Evolutionary conservation across 2,888 invertebrate genomes (phyloP).

Genomic region (Desoria tigrina): DNA sequence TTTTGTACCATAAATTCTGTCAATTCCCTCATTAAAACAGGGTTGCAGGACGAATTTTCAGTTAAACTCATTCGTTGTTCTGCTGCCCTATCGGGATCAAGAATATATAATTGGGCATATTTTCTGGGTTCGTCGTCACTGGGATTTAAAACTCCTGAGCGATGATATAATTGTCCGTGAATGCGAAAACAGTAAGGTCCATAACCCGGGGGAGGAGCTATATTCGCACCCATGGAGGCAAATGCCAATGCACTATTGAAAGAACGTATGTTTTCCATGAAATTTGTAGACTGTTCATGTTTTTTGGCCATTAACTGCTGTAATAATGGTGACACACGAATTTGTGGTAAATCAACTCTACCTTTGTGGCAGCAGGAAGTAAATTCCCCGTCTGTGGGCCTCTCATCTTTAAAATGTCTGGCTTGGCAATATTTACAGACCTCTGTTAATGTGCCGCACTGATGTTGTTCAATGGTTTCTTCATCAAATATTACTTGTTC

Average conservation of each 20-base stretch:
- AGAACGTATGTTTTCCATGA: too few species aligned
- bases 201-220: too few species aligned
- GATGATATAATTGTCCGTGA: conserved; percentile 46
- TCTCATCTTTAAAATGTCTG: conserved; percentile 26
- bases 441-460: neutral
- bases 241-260: too few species aligned
- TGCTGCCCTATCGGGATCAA: conserved; percentile 23
- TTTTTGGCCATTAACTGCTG: conserved; percentile 19
- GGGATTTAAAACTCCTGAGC: conserved; percentile 15
- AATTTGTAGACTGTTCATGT: conserved; percentile 27
- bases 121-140: neutral
- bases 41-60: too few species aligned
- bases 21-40: neutral
- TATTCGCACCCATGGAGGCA: too few species aligned
- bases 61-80: neutral
- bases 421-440: conserved; percentile 13
- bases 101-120: conserved; percentile 37
- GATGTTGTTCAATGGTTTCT: too few species aligned
- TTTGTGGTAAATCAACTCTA: conserved; percentile 19
- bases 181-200: conserved; percentile 40
- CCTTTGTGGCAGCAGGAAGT: conserved; percentile 39
- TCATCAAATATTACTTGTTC: too few species aligned
- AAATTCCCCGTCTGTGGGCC: neutral
- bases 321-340: neutral
- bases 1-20: neutral